Evolutionary conservation across 2,113 vertebrate species (phyloP).

Genomic region (Gallinago paraguaiae): DNA sequence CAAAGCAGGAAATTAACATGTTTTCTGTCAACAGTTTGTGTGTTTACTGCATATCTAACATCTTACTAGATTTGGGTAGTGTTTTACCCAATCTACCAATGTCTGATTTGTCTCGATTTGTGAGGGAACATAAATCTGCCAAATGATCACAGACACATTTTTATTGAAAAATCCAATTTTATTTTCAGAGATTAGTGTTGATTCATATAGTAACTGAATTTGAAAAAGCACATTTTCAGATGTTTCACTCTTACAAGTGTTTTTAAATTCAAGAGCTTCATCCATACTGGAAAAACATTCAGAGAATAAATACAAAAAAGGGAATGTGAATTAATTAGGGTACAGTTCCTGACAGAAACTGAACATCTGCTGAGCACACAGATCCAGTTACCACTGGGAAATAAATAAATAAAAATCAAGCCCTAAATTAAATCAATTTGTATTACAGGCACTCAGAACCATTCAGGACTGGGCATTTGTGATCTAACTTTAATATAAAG

Average conservation of each 20-base stretch:
- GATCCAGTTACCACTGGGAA: background rate
- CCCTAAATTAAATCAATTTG: conserved; percentile 7
- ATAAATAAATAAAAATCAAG: conserved; percentile 29
- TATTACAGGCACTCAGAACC: background rate
- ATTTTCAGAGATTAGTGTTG: background rate
- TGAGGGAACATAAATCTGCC: background rate
- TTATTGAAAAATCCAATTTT: conserved; percentile 9
- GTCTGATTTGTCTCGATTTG: background rate
- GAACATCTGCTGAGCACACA: conserved; percentile 26
- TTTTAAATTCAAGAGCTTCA: conserved; percentile 37
- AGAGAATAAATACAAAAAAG: conserved; percentile 17
- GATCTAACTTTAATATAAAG: background rate
- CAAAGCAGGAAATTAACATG: background rate
- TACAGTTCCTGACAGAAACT: conserved; percentile 20
- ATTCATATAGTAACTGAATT: background rate
- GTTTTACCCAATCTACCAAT: background rate
- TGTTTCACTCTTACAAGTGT: background rate
- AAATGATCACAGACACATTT: background rate
- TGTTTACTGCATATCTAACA: background rate
- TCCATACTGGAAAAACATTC: conserved; percentile 6
- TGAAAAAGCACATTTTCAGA: conserved; percentile 7
- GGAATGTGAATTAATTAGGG: conserved; percentile 3
- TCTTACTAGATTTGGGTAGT: background rate
- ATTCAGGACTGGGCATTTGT: background rate
- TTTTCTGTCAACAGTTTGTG: background rate